Evolutionary conservation across 2,113 vertebrate genomes (phyloP), one percentile per base, ranked within the genome.

Genomic region (Rhabdomys dilectus): DNA sequence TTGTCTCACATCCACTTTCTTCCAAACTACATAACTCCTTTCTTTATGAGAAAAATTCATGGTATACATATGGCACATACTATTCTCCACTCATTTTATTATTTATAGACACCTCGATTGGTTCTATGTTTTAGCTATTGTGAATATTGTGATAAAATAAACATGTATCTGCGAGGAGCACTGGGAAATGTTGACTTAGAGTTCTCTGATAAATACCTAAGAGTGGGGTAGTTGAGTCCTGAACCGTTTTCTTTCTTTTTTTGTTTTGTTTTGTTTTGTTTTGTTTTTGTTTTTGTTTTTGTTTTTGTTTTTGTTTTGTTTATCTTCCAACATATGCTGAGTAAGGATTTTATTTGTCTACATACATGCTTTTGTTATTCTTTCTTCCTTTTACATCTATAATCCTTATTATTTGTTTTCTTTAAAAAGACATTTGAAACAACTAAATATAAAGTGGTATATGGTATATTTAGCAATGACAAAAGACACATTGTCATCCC

Each of bases 401-500:
- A 66, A 93, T 97, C 98, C 19, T 92, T 24, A 96, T 80, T 96
- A n/a, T 98, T 98, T 98, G 97, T 98, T 98, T 92, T 97, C n/a
- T 68, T 96, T 72, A 90, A 97, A 97, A 98, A 98, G 97, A 94
- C 94, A 96, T 64, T 88, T 75, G 58, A 73, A 53, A 96, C 96
- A 97, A 97, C 96, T 98, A 97, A 97, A 97, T 98, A 78, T 95
- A 97, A 98, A 98, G 98, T 7, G 36, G 73, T 87, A 68, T 58
- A 96, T 24, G 21, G 95, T 97, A 98, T 97, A 97, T 97, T 98
- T 96, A 98, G 87, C 88, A 17, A 97, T 85, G 96, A 92, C 96
- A 92, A 98, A 89, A 93, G 36, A 96, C 89, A 97, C 85, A 95
- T 97, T 97, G 93, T 86, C 76, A 84, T 86, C 88, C 73, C 89